A percentile compares a stretch with the other conserved stretches of the same genome.
Conservation (phyloP, 2,113 vertebrate genomes). For the Vulpes vulpes region DNA sequence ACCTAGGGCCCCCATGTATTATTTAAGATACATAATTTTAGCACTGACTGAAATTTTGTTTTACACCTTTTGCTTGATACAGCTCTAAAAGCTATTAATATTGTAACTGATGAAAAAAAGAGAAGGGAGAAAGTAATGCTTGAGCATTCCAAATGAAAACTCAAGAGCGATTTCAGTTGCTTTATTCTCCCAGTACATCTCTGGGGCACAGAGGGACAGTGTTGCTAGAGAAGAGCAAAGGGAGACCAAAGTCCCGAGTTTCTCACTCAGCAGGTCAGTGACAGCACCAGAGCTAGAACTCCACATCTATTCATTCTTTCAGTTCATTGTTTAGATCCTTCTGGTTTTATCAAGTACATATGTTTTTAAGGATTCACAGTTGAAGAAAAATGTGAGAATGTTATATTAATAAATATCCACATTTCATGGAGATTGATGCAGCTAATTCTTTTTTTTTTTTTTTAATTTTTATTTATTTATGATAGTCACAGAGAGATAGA, state of each 20-base stretch:
- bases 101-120: background rate
- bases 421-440: background rate
- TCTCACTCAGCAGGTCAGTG: background rate
- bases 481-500: too few relatives aligned
- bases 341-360: background rate
- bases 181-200: background rate
- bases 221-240: background rate
- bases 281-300: background rate
- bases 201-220: background rate
- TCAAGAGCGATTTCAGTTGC: background rate
- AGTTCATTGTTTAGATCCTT: background rate
- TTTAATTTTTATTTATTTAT: too few relatives aligned
- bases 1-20: background rate
- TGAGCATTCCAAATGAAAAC: background rate
- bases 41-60: background rate
- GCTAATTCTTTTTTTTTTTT: constrained; percentile 44
- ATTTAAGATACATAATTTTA: background rate
- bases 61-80: background rate
- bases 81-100: constrained; percentile 3
- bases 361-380: background rate
- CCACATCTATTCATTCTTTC: background rate
- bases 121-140: background rate
- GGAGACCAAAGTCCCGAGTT: background rate
- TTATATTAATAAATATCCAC: background rate
- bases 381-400: constrained; percentile 33